phyloP scores from a whole-genome alignment of 2,113 vertebrate genomes.

The Odocoileus hemionus region DNA sequence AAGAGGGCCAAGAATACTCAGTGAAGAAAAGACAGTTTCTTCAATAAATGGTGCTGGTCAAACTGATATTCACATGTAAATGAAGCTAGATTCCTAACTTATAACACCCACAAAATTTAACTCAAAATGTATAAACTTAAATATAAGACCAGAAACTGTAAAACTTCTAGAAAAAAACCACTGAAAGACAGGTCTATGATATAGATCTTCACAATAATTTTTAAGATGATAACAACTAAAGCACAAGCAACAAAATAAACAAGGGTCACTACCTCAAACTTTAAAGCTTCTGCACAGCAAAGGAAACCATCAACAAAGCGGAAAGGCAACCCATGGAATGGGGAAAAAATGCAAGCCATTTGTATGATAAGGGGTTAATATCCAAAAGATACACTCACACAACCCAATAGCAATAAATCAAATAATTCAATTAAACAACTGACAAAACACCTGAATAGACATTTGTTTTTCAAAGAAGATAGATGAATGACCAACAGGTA shows the following conservation, averaged over 20 bases:
- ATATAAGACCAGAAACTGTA: background rate
- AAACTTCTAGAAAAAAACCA: background rate
- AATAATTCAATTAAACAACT: background rate
- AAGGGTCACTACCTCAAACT: background rate
- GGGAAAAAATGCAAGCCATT: background rate
- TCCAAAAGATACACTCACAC: background rate
- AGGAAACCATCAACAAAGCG: background rate
- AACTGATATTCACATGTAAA: background rate
- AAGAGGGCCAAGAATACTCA: background rate
- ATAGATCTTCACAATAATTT: background rate
- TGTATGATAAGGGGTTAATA: background rate
- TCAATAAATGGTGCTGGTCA: background rate
- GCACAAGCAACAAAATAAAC: background rate
- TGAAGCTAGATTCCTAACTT: background rate
- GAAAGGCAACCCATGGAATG: background rate
- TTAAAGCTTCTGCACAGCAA: background rate
- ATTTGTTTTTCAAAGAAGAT: background rate
- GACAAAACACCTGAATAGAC: background rate
- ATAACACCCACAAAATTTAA: background rate
- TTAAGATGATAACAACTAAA: background rate
- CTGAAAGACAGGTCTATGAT: background rate
- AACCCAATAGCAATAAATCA: background rate
- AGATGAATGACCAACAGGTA: background rate
- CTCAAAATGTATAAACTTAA: background rate
- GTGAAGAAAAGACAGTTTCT: background rate